Base-by-base conservation (phyloP, 2,888 invertebrate species). In the Tetranychus piercei region DNA sequence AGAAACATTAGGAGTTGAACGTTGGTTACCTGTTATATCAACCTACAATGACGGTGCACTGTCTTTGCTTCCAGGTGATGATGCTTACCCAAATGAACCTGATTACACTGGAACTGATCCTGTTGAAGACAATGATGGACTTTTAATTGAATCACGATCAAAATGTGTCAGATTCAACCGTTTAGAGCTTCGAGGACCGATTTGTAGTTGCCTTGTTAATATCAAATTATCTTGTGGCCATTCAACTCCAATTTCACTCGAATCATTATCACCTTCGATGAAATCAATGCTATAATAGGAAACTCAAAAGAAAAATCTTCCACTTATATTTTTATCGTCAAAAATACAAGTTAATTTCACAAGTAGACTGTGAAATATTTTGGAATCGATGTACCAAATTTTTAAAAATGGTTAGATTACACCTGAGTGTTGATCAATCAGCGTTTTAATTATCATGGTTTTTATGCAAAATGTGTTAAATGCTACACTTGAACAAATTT, bases 31-130 rank as follows among this genome's bases (percentile, higher is more conserved):
- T 73, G 83, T 88, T 1, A 78, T 80, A 69, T 81, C 86, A 76
- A 81, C 83, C 76, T 84, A 87, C 73, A 84, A 82, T 74, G 87
- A 90, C 84, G 89, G 89, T 43, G 70, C 79, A 15, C 79, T 88
- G 3, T 81, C 82, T 69, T 77, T 88, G 75, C 80, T 89, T 74
- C 88, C 89, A 80, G 82, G 82, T 34, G 82, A 82, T 79, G 81
- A 81, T 66, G 75, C 81, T 43, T 82, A 81, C 76, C 82, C 82
- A 23, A 77, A 78, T 23, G 78, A 79, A 2, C 81, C 80, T 45
- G 81, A 82, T 77, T 74, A 78, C 73, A 78, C 79, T n/a, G 81
- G 81, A 6, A 44, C 20, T 6, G 75, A 76, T 11, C 76, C 76
- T 15, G 73, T 74, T 3, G 74, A 78, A 18, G 75, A 78, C 20